Conservation (phyloP, 2,888 invertebrate genomes). For the Zonitis immaculata region DNA sequence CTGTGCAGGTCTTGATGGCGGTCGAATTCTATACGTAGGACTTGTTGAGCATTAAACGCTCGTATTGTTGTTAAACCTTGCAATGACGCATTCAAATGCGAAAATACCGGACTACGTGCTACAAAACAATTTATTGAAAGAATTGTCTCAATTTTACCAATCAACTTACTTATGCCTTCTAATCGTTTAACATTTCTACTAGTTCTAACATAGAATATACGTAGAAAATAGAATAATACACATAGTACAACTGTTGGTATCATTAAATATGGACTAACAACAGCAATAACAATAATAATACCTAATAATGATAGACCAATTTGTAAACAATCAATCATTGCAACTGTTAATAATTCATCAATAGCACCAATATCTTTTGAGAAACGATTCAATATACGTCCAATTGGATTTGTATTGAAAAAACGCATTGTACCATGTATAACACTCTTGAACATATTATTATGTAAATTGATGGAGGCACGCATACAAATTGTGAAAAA, state of each 20-base stretch:
- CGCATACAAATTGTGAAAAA: slow-evolving; percentile 55
- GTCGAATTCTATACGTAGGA: slow-evolving; percentile 75
- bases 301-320: slow-evolving; percentile 63
- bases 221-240: slow-evolving; percentile 59
- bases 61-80: slow-evolving; percentile 89
- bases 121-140: too few relatives aligned
- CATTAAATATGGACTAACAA: slow-evolving; percentile 65
- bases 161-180: slow-evolving; percentile 62
- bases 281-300: slow-evolving; percentile 65
- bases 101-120: slow-evolving; percentile 95
- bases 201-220: slow-evolving; percentile 67
- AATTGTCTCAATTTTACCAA: too few relatives aligned
- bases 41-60: slow-evolving; percentile 76
- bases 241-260: slow-evolving; percentile 63
- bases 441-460: slow-evolving; percentile 51
- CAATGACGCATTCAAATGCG: slow-evolving; percentile 82
- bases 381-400: slow-evolving; percentile 62
- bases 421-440: slow-evolving; percentile 61
- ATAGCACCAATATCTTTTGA: slow-evolving; percentile 64
- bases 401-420: slow-evolving; percentile 63
- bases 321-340: slow-evolving; percentile 52
- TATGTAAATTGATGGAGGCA: slow-evolving; percentile 55
- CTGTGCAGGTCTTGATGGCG: slow-evolving; percentile 81
- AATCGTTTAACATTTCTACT: slow-evolving; percentile 69
- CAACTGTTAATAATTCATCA: slow-evolving; percentile 52